phyloP scores from a whole-genome alignment of 2,888 invertebrate species.

The Teleogryllus oceanicus region DNA sequence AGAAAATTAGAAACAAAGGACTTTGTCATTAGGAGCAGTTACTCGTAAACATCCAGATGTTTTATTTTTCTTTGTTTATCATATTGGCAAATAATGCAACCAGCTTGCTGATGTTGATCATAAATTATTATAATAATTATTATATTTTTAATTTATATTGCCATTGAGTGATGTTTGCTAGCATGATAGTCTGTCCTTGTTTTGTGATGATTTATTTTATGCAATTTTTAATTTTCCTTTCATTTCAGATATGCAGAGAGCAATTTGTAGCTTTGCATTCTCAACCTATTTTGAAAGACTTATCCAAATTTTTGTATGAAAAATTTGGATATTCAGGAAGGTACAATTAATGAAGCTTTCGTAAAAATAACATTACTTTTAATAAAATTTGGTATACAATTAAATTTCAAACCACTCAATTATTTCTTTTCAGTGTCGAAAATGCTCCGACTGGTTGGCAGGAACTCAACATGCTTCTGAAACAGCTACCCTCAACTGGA shows the following conservation, averaged over 20 bases:
- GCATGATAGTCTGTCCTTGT: not conserved
- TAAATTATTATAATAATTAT: not conserved
- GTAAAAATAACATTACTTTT: too few relatives aligned
- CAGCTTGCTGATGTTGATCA: not conserved
- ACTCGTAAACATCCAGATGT: too few relatives aligned
- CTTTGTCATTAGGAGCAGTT: too few relatives aligned
- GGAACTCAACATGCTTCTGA: slow-evolving; percentile 60
- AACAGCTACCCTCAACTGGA: slow-evolving; percentile 68
- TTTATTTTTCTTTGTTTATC: too few relatives aligned
- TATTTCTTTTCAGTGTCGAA: slow-evolving; percentile 28
- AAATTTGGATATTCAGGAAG: slow-evolving; percentile 62
- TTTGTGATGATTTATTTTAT: not conserved
- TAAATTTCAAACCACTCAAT: not conserved
- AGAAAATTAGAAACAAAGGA: too few relatives aligned
- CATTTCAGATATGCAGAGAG: slow-evolving; percentile 81
- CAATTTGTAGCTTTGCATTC: slow-evolving; percentile 96
- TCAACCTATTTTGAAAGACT: slow-evolving; percentile 82
- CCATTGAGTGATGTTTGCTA: not conserved
- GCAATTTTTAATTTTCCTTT: slow-evolving; percentile 31
- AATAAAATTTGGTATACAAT: slow-evolving; percentile 2
- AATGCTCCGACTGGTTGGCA: slow-evolving; percentile 60
- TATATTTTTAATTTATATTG: not conserved
- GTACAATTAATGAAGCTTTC: slow-evolving; percentile 47
- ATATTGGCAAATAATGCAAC: too few relatives aligned
- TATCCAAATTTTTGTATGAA: slow-evolving; percentile 69